Evolutionary conservation across 1,140 invertebrate species (phyloP).

Genomic region (Elysia chlorotica): DNA sequence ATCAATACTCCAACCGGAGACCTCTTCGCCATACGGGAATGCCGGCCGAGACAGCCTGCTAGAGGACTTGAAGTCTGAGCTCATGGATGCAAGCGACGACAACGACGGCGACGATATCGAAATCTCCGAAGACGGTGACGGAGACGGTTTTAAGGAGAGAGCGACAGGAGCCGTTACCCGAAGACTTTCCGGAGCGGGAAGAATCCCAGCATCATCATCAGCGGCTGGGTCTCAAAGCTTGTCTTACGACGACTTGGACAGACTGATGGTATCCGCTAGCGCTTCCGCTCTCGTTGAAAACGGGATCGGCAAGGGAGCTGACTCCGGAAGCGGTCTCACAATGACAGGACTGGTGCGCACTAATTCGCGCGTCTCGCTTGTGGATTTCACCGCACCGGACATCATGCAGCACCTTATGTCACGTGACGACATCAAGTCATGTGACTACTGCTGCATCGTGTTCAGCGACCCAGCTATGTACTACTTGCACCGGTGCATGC

Average conservation of each 20-base stretch:
- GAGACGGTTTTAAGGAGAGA: background rate
- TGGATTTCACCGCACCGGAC: constrained; percentile 41
- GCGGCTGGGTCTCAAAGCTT: background rate
- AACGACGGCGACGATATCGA: background rate
- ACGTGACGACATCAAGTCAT: constrained; percentile 41
- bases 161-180: too few species aligned
- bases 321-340: background rate
- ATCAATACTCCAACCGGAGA: too few species aligned
- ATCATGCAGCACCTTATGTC: constrained; percentile 43
- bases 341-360: constrained; percentile 28
- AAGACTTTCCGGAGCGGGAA: background rate
- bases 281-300: background rate
- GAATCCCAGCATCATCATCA: background rate
- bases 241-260: too few species aligned
- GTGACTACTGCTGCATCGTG: constrained; percentile 45
- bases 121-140: background rate
- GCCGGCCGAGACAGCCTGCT: background rate
- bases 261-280: background rate
- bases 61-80: too few species aligned
- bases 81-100: background rate
- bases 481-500: constrained; percentile 46
- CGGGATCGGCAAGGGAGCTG: too few species aligned
- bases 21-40: too few species aligned
- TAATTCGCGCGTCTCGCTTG: constrained; percentile 34
- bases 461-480: constrained; percentile 50